Conservation (phyloP, 2,797 vertebrate genomes). For the Bovichtus variegatus region DNA sequence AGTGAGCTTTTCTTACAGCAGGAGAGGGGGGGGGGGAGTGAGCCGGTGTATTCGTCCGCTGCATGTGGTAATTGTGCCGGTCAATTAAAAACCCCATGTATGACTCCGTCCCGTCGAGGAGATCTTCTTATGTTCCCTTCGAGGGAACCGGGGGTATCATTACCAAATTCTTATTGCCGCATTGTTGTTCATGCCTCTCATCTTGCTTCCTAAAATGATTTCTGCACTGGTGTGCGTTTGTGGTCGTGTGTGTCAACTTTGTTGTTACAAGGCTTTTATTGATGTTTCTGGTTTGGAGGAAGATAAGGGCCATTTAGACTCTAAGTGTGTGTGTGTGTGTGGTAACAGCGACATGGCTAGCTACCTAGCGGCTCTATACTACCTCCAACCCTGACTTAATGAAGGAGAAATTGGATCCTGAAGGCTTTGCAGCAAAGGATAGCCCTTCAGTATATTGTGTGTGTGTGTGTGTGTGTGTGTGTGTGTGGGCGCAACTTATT, state of each 20-base stretch:
- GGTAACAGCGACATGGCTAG: slow-evolving; percentile 23
- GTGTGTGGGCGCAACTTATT: slow-evolving; percentile 46
- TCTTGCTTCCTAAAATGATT: slow-evolving; percentile 27
- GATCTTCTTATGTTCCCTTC: slow-evolving; percentile 57
- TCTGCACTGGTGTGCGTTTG: slow-evolving; percentile 4
- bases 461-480: slow-evolving; percentile 4
- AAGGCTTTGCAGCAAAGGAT: slow-evolving; percentile 71
- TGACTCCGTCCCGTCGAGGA: slow-evolving; percentile 25
- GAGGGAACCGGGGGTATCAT: slow-evolving; percentile 37
- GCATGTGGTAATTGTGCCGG: slow-evolving; percentile 39
- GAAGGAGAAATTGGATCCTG: slow-evolving; percentile 80
- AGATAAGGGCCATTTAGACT: slow-evolving; percentile 66
- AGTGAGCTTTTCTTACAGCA: neutral
- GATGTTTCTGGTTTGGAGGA: slow-evolving; percentile 65
- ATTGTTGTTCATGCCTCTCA: neutral
- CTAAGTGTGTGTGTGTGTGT: slow-evolving; percentile 11
- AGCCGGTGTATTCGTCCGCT: slow-evolving; percentile 32
- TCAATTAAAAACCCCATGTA: slow-evolving; percentile 60
- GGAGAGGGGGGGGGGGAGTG: neutral
- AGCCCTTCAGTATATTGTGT: slow-evolving; percentile 45
- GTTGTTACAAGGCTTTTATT: slow-evolving; percentile 65
- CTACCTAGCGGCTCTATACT: slow-evolving; percentile 56
- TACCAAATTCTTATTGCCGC: slow-evolving; percentile 19
- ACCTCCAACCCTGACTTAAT: slow-evolving; percentile 65
- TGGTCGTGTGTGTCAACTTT: slow-evolving; percentile 38